Conservation (phyloP, 1,140 invertebrate species). For the Drosophila chauvacae region DNA sequence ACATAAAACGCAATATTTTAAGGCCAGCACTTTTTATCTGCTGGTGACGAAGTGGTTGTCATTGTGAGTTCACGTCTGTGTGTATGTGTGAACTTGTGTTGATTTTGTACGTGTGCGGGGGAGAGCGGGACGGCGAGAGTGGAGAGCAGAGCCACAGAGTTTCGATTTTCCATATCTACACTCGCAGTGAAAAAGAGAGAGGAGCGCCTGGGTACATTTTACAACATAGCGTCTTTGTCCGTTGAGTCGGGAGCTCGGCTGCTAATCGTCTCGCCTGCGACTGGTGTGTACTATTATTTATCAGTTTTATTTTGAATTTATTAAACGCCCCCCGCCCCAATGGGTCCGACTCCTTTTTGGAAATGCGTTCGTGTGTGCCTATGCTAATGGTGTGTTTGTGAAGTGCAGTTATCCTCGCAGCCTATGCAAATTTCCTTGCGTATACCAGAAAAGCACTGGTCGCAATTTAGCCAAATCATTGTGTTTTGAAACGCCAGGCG, state of each 20-base stretch:
- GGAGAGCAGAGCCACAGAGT: constrained; percentile 66
- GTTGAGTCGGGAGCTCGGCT: constrained; percentile 60
- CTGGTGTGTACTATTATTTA: constrained; percentile 69
- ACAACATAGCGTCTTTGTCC: constrained; percentile 74
- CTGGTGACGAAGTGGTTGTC: constrained; percentile 80
- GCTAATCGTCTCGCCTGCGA: constrained; percentile 50
- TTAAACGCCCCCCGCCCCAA: constrained; percentile 22
- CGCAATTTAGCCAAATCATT: constrained; percentile 38
- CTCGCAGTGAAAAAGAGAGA: constrained; percentile 45
- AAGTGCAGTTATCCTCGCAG: constrained; percentile 45
- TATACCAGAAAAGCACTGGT: constrained; percentile 27
- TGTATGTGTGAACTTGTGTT: constrained; percentile 71
- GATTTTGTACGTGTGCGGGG: constrained; percentile 59
- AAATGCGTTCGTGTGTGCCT: constrained; percentile 36
- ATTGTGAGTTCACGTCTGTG: constrained; percentile 66
- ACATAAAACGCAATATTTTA: constrained; percentile 74
- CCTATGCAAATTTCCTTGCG: constrained; percentile 36
- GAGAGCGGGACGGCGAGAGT: constrained; percentile 30
- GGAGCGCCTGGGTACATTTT: constrained; percentile 61
- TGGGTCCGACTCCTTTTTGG: constrained; percentile 35
- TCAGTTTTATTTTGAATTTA: constrained; percentile 25
- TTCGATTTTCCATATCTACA: constrained; percentile 80
- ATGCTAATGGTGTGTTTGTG: constrained; percentile 22
- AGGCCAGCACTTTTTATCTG: constrained; percentile 74
- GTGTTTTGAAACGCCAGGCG: constrained; percentile 44